Conservation (phyloP, 2,888 invertebrate genomes). For the Acronicta psi region DNA sequence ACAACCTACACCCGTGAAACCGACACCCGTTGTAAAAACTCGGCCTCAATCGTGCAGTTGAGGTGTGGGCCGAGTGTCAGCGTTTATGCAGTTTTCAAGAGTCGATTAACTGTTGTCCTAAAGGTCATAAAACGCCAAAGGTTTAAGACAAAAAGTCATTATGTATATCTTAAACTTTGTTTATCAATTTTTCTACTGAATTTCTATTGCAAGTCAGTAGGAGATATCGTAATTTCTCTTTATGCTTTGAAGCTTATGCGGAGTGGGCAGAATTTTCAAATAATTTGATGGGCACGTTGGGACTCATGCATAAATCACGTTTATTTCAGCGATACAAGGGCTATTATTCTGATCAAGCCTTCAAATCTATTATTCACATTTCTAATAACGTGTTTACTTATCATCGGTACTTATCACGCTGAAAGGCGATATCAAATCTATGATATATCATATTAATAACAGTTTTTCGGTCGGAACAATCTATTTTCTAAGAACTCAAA, state of each 20-base stretch:
- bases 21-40: constrained; percentile 73
- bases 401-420: constrained; percentile 19
- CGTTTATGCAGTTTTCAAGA: constrained; percentile 31
- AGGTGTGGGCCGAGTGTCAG: constrained; percentile 47
- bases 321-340: not conserved
- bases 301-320: not conserved
- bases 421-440: constrained; percentile 19
- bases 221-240: too few relatives aligned
- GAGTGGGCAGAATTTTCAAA: too few relatives aligned
- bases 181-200: too few relatives aligned
- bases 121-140: not conserved
- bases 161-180: too few relatives aligned
- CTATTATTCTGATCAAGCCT: not conserved
- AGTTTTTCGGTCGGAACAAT: constrained; percentile 7
- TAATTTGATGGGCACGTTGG: too few relatives aligned
- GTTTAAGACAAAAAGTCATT: too few relatives aligned
- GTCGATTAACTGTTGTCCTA: not conserved
- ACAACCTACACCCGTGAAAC: constrained; percentile 72
- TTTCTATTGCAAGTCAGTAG: too few relatives aligned
- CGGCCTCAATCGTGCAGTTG: constrained; percentile 66
- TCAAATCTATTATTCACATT: constrained; percentile 24
- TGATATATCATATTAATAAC: constrained; percentile 9
- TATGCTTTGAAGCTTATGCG: too few relatives aligned
- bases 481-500: constrained; percentile 24
- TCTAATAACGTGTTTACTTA: constrained; percentile 25